Base-by-base conservation (phyloP, 2,888 invertebrate species). In the Catocala nupta region DNA sequence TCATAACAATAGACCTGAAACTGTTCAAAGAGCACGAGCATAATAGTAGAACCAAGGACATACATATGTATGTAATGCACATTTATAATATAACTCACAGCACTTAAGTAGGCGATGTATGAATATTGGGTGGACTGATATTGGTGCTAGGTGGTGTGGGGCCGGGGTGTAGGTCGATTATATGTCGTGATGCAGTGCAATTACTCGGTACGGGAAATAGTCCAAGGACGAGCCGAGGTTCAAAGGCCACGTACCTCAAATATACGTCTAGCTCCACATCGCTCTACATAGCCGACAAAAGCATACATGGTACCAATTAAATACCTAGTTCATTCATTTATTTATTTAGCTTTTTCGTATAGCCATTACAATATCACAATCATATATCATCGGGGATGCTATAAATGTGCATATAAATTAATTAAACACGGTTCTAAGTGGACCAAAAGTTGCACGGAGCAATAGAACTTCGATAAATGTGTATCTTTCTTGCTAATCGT, bases 171-270 rank as follows among this genome's bases (percentile, higher is more conserved):
- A 78, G 84, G 81, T 83, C 82, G 81, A 81, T 81, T 82, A 80
- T 80, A 82, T 90, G 76, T 78, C 93, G 93, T 93, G 92, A 86
- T 91, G 88, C 86, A 88, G 87, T 87, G 88, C 90, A 89, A 92
- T 93, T 92, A 92, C 90, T 85, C 71, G 71, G 75, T 73, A 80
- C 80, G 77, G 83, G 83, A 81, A 90, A 88, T 90, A 91, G 93
- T 84, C 89, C 92, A 93, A 93, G 93, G 93, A 87, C 90, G 74
- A 76, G 72, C 55, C 62, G 69, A 73, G 77, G 71, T 80, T 80
- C 73, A 81, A 82, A 86, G 88, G 86, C 88, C 87, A 83, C 76
- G 73, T 71, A 75, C 80, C 77, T 73, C 57, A 65, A 51, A 58
- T 63, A 68, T 9, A 42, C 59, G 50, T 59, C 70, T 65, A 61